phyloP scores from a whole-genome alignment of 2,888 invertebrate genomes.

The Lymantria dispar region DNA sequence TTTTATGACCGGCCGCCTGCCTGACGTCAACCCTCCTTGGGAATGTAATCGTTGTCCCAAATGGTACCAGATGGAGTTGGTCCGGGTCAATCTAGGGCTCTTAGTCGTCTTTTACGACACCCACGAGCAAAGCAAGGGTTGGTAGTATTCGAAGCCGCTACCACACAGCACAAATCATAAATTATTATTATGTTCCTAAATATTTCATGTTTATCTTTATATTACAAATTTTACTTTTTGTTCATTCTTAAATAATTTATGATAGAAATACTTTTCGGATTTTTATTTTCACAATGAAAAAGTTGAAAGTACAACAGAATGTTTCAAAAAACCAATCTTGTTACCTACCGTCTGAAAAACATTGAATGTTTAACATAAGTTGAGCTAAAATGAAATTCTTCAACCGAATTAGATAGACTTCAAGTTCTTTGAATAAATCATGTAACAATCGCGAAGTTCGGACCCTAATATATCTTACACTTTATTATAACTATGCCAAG shows the following conservation, averaged over 20 bases:
- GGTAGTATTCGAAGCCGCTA: too few relatives aligned
- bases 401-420: slow-evolving; percentile 37
- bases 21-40: too few relatives aligned
- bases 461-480: slow-evolving; percentile 57
- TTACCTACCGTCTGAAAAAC: slow-evolving; percentile 13
- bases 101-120: too few relatives aligned
- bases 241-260: slow-evolving; percentile 16
- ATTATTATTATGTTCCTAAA: slow-evolving; percentile 17
- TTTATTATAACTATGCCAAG: slow-evolving; percentile 60
- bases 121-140: too few relatives aligned
- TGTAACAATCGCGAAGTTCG: slow-evolving; percentile 36
- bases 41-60: too few relatives aligned
- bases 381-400: slow-evolving; percentile 28
- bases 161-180: too few relatives aligned
- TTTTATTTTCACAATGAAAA: slow-evolving; percentile 1
- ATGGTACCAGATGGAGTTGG: too few relatives aligned
- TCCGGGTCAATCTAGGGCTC: too few relatives aligned
- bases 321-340: slow-evolving; percentile 13
- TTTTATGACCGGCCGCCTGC: too few relatives aligned
- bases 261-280: slow-evolving; percentile 23
- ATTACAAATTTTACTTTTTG: slow-evolving; percentile 19
- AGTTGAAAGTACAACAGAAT: slow-evolving; percentile 19
- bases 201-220: slow-evolving; percentile 14
- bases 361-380: slow-evolving; percentile 4
- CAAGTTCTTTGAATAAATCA: slow-evolving; percentile 43